phyloP scores from a whole-genome alignment of 2,113 vertebrate species.

The Donacobius atricapilla region DNA sequence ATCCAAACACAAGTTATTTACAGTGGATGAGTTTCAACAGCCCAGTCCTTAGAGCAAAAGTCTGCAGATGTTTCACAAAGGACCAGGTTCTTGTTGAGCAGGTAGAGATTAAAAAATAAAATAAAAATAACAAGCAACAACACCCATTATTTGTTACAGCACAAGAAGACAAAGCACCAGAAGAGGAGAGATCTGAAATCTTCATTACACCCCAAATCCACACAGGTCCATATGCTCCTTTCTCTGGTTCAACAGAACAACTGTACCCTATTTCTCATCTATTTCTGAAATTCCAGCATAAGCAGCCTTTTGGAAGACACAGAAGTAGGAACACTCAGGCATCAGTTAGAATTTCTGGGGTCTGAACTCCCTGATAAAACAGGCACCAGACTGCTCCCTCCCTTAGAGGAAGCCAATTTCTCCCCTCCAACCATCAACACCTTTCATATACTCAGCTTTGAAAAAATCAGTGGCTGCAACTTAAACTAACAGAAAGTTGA shows the following conservation, averaged over 20 bases:
- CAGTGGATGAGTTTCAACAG: neutral
- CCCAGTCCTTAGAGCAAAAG: neutral
- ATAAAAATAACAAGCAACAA: neutral
- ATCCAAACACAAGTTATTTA: neutral
- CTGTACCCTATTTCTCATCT: neutral
- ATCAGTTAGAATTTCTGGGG: neutral
- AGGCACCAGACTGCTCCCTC: fast-evolving
- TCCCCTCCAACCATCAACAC: neutral
- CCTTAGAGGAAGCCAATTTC: neutral
- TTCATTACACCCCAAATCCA: neutral
- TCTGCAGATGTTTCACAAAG: neutral
- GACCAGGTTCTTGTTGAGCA: neutral
- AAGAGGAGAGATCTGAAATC: neutral
- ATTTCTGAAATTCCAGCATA: neutral
- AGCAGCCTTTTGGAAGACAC: neutral
- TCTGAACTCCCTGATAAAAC: neutral
- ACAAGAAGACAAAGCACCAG: neutral
- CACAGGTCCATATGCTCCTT: neutral
- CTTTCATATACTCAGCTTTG: neutral
- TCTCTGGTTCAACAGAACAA: neutral
- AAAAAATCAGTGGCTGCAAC: neutral
- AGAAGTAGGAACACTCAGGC: neutral
- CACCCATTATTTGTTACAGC: neutral
- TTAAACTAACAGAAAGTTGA: neutral
- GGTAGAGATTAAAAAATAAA: neutral